phyloP scores from a whole-genome alignment of 2,888 invertebrate species.

The Cremastinae sp. region DNA sequence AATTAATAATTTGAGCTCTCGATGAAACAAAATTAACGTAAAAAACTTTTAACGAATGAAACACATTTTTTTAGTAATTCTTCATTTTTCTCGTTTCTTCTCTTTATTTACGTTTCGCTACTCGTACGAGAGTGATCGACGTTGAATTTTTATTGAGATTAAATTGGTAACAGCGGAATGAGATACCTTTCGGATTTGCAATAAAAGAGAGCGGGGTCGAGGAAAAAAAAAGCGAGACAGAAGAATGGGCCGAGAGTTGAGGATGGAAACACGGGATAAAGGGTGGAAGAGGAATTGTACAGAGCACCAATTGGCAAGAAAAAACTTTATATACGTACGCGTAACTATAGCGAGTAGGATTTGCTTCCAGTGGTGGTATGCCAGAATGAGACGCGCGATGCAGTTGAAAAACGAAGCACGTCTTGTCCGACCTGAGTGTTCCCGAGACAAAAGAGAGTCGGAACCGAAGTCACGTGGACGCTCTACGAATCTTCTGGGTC shows the following conservation, averaged over 20 bases:
- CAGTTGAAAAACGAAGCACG: slow-evolving; percentile 60
- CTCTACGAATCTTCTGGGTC: slow-evolving; percentile 49
- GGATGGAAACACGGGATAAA: slow-evolving; percentile 29
- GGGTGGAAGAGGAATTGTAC: slow-evolving; percentile 28
- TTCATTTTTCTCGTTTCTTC: neutral
- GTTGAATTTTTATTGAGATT: slow-evolving; percentile 68
- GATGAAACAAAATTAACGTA: too few relatives aligned
- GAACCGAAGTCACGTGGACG: slow-evolving; percentile 57
- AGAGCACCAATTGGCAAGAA: slow-evolving; percentile 43
- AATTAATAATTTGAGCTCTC: too few relatives aligned
- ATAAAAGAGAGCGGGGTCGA: slow-evolving; percentile 15
- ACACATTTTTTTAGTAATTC: too few relatives aligned
- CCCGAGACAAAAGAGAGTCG: slow-evolving; percentile 54
- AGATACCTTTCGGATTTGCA: slow-evolving; percentile 33
- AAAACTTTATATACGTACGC: slow-evolving; percentile 18
- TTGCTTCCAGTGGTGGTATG: slow-evolving; percentile 5
- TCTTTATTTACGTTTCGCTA: slow-evolving; percentile 1
- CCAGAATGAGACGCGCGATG: slow-evolving; percentile 34
- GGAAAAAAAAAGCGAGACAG: slow-evolving; percentile 12
- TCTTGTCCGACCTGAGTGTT: slow-evolving; percentile 53
- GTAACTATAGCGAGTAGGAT: neutral
- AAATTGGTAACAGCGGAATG: slow-evolving; percentile 58
- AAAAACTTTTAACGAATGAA: too few relatives aligned
- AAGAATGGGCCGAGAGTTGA: slow-evolving; percentile 8
- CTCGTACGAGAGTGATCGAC: slow-evolving; percentile 43